A percentile compares a stretch with the other conserved stretches of the same genome.
These are phyloP conservation scores for Mesochorus sp. DNA, from an alignment of 2,888 invertebrate species.

Conservation along the genomic window DNA sequence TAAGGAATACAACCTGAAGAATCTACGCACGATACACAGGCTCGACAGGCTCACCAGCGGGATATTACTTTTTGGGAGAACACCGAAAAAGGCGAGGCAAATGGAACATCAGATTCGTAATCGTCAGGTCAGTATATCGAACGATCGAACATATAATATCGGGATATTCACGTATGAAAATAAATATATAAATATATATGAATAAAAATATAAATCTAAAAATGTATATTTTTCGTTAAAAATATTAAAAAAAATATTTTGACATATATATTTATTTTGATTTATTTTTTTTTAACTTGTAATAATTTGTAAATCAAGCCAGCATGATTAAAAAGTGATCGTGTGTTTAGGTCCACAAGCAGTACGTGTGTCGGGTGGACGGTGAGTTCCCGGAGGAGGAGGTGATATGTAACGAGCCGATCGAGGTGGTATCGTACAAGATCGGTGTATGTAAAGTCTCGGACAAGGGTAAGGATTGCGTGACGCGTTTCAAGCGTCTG, in stretches of 20 bases:
- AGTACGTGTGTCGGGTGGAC: constrained; percentile 97
- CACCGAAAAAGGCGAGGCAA: constrained; percentile 95
- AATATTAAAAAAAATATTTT: not conserved
- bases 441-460: constrained; percentile 98
- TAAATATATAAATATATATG: not conserved
- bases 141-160: not conserved
- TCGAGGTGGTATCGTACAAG: constrained; percentile 97
- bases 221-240: not conserved
- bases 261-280: not conserved
- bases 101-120: constrained; percentile 98
- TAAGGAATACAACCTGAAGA: constrained; percentile 96
- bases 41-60: constrained; percentile 98
- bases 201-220: not conserved
- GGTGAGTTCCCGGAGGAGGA: constrained; percentile 96
- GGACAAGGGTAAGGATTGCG: constrained; percentile 95
- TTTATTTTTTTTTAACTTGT: not conserved
- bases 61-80: constrained; percentile 95
- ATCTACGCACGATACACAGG: constrained; percentile 96
- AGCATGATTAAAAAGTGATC: not conserved
- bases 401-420: constrained; percentile 93
- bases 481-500: constrained; percentile 94
- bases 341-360: constrained; percentile 89
- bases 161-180: not conserved
- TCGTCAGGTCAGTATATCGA: constrained; percentile 84
- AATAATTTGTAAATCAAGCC: too few species aligned